Base-by-base conservation (phyloP, 2,113 vertebrate species). In the Globicephala melas region DNA sequence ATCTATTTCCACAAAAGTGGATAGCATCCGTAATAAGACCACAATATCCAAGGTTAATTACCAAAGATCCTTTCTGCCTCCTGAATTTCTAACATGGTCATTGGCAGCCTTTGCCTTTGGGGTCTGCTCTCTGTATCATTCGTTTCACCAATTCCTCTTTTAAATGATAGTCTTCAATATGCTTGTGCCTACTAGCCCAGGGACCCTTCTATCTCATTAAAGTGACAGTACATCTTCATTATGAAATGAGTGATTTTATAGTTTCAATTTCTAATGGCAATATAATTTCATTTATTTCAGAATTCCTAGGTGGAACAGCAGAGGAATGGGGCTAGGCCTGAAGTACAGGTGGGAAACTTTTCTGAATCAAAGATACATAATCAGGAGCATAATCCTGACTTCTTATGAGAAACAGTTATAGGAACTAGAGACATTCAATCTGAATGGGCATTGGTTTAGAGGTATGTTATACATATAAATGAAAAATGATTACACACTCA, bases 181-280 rank as follows among this genome's bases (percentile, higher is more conserved):
- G 5, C 12, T 68, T 25, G n/a, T 18, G 21, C 31, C 1, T 50
- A 31, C 1, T 3, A 5, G 38, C 1, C 14, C 15, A 20, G 47
- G 41, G 74, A 84, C 0, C 0, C 23, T 68, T 68, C 28, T n/a
- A 25, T 10, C 13, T 31, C 21, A 33, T 73, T 50, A 55, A 82
- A 68, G 3, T 86, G 36, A 44, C 11, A 33, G 8, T 38, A 15
- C 4, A n/a, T 31, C 26, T 47, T 26, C n/a, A 89, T 31, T 38
- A 38, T 44, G 21, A 68, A 91, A 38, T 13, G 21, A 6, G 5
- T 92, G 28, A 28, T 70, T 70, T 58, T 53, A 63, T 11, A 71
- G 18, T 44, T 65, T 85, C 18, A 62, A 33, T 82, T 81, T 70
- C 17, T 81, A 60, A 79, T 26, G 41, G 13, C 2, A 80, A 5